These are phyloP conservation scores for Ianthella basta DNA, from an alignment of 37 sponge, comb jelly and placozoan genomes.

Conservation along the genomic window DNA sequence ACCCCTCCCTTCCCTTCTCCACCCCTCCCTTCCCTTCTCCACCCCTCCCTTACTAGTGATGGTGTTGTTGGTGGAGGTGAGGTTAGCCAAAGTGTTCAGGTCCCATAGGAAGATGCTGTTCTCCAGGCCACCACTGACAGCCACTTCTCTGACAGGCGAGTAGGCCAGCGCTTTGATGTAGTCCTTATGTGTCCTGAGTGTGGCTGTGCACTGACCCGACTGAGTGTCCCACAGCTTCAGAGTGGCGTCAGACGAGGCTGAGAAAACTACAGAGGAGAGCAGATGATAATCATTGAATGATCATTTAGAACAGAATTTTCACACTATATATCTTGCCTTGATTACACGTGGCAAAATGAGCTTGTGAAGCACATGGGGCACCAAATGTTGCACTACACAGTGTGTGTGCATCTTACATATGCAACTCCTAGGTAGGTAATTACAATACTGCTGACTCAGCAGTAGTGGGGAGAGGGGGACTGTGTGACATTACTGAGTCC, in stretches of 20 bases:
- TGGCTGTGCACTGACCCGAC: conserved; percentile 71
- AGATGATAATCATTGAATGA: too few relatives aligned
- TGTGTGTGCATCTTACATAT: too few relatives aligned
- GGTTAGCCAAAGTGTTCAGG: conserved; percentile 70
- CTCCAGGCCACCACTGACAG: conserved; percentile 94
- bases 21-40: not conserved
- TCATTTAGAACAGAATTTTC: too few relatives aligned
- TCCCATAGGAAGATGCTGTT: conserved; percentile 88
- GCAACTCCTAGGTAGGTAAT: too few relatives aligned
- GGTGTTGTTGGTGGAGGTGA: conserved; percentile 83
- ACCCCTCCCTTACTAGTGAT: conserved; percentile 73
- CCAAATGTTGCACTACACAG: not conserved
- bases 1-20: not conserved
- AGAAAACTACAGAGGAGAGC: conserved; percentile 90
- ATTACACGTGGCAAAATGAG: too few relatives aligned
- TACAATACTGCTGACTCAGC: too few relatives aligned
- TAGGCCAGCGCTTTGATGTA: conserved; percentile 91
- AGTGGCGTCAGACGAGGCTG: conserved; percentile 92
- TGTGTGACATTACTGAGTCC: not conserved
- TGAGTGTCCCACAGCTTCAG: conserved; percentile 87
- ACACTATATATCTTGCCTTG: too few relatives aligned
- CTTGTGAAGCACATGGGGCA: not conserved
- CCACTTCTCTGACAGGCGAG: conserved; percentile 64
- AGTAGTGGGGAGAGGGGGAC: not conserved
- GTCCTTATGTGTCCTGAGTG: conserved; percentile 88